Evolutionary conservation across 2,888 invertebrate species (phyloP).

Genomic region (Tethea ocularis): DNA sequence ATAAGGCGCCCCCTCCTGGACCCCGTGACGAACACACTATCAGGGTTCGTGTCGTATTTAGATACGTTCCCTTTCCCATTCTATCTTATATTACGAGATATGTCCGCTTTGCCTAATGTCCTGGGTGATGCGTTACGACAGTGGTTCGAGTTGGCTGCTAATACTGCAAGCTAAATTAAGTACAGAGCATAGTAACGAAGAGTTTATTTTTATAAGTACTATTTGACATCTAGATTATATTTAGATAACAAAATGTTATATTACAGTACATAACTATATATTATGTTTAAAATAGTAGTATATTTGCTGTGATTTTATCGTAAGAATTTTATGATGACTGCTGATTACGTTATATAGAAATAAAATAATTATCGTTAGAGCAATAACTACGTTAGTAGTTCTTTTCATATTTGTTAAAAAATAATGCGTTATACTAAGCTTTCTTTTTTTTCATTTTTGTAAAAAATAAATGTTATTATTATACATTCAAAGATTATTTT

Average conservation of each 20-base stretch:
- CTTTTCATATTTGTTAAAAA: conserved; percentile 7
- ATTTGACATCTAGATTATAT: neutral
- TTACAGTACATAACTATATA: conserved; percentile 5
- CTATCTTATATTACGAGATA: conserved; percentile 96
- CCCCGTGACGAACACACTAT: conserved; percentile 78
- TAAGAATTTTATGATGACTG: neutral
- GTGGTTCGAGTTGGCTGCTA: conserved; percentile 98
- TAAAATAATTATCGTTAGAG: neutral
- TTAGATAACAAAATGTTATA: neutral
- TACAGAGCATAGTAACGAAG: too few species aligned
- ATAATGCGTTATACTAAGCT: neutral
- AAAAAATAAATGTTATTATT: too few species aligned
- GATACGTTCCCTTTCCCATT: conserved; percentile 99
- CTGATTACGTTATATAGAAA: neutral
- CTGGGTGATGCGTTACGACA: conserved; percentile 98
- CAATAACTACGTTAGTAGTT: neutral
- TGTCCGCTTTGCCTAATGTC: conserved; percentile 93
- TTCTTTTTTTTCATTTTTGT: too few species aligned
- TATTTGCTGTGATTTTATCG: conserved; percentile 6
- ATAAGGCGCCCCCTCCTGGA: conserved; percentile 94
- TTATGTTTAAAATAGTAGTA: neutral
- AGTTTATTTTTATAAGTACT: neutral
- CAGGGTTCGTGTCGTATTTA: conserved; percentile 92
- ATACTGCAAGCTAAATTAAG: conserved; percentile 61
- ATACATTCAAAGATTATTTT: too few species aligned